phyloP scores from a whole-genome alignment of 2,797 vertebrate genomes.

The Sebastolobus altivelis region DNA sequence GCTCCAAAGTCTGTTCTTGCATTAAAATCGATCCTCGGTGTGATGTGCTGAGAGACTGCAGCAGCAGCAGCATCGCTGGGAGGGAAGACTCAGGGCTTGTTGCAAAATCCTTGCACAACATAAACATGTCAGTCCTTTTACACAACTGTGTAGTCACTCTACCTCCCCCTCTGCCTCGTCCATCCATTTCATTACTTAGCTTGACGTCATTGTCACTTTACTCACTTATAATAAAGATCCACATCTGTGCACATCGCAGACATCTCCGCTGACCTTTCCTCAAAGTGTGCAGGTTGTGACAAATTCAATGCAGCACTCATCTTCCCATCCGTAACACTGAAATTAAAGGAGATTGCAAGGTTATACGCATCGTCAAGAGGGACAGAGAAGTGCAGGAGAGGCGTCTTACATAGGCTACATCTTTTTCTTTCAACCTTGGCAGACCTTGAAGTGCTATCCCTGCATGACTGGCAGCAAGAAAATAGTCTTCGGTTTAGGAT shows the following conservation, averaged over 20 bases:
- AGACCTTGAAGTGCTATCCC: slow-evolving; percentile 64
- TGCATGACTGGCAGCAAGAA: slow-evolving; percentile 70
- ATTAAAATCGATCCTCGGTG: slow-evolving; percentile 27
- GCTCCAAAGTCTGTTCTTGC: slow-evolving; percentile 23
- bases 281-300: slow-evolving; percentile 40
- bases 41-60: slow-evolving; percentile 22
- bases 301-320: slow-evolving; percentile 9
- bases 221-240: slow-evolving; percentile 57
- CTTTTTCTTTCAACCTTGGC: slow-evolving; percentile 68
- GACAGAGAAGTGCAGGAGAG: slow-evolving; percentile 38
- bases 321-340: slow-evolving; percentile 31
- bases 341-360: slow-evolving; percentile 62
- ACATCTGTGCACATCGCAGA: slow-evolving; percentile 48
- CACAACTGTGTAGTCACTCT: neutral
- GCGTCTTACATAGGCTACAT: slow-evolving; percentile 46
- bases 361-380: slow-evolving; percentile 50
- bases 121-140: slow-evolving; percentile 5
- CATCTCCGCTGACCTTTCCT: slow-evolving; percentile 61
- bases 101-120: slow-evolving; percentile 9
- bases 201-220: slow-evolving; percentile 59
- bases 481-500: slow-evolving; percentile 63
- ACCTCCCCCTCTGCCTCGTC: neutral
- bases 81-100: slow-evolving; percentile 12
- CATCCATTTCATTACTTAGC: slow-evolving; percentile 49
- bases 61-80: neutral